These are phyloP conservation scores for Sinocyclocheilus anshuiensis DNA, from an alignment of 2,113 vertebrate species.

Conservation along the genomic window DNA sequence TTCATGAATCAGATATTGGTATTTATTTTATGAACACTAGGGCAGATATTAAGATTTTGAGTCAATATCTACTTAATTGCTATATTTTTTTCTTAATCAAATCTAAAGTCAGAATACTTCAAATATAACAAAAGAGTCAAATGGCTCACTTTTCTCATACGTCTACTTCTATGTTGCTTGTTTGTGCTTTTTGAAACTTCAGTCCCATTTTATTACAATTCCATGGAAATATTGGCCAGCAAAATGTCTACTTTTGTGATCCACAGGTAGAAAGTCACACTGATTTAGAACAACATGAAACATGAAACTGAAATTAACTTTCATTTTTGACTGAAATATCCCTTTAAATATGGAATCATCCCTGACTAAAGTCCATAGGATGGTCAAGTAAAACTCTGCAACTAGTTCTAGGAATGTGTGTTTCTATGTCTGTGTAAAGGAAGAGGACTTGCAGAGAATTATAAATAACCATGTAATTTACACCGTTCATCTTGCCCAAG, in stretches of 20 bases:
- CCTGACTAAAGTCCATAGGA: not conserved
- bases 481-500: not conserved
- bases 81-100: not conserved
- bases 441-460: not conserved
- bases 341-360: not conserved
- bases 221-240: not conserved
- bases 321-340: not conserved
- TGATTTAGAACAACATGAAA: not conserved
- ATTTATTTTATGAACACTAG: not conserved
- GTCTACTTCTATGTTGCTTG: not conserved
- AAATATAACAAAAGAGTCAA: not conserved
- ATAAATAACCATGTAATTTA: slow-evolving; percentile 24
- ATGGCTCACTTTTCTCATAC: not conserved
- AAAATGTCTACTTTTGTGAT: not conserved
- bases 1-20: not conserved
- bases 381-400: not conserved
- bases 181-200: not conserved
- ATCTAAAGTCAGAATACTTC: not conserved
- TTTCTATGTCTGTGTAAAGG: not conserved
- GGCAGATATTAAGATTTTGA: not conserved
- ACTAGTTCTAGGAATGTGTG: not conserved
- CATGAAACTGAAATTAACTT: not conserved
- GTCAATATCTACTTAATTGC: not conserved
- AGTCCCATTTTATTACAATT: not conserved
- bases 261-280: not conserved